Percentiles rank a stretch among this genome's conserved stretches.
Evolutionary conservation across 2,888 invertebrate genomes (phyloP).

Genomic region (Rosalia funebris): DNA sequence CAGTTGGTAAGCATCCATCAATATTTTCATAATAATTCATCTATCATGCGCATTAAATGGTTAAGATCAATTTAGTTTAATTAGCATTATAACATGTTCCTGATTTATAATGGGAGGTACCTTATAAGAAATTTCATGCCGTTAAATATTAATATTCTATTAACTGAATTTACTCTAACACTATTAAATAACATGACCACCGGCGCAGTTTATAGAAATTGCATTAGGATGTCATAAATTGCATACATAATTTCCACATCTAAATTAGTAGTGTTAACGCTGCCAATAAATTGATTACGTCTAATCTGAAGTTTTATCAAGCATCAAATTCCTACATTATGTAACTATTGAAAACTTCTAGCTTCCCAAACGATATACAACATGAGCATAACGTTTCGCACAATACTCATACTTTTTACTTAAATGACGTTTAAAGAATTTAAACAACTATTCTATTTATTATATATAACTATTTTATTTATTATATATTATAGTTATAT

Average conservation of each 20-base stretch:
- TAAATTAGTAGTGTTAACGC: background rate
- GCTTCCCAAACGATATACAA: no score
- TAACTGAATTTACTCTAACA: slow-evolving; percentile 20
- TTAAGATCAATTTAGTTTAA: slow-evolving; percentile 6
- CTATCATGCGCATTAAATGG: background rate
- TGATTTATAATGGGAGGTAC: slow-evolving; percentile 16
- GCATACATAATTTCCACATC: background rate
- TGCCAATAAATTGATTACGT: background rate
- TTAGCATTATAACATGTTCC: background rate
- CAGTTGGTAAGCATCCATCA: no score
- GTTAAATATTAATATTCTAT: slow-evolving; percentile 2
- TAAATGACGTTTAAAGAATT: no score
- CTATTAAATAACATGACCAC: slow-evolving; percentile 5
- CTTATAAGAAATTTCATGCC: background rate
- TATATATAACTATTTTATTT: no score
- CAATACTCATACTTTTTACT: no score
- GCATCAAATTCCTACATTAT: no score
- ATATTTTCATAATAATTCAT: background rate
- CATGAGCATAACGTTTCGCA: no score
- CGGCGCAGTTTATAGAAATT: background rate
- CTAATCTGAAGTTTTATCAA: no score
- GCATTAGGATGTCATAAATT: background rate
- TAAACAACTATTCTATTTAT: no score
- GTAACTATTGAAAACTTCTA: no score
- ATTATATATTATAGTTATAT: no score